Conservation (phyloP, 2,113 vertebrate species). For the Hypanus sabinus region DNA sequence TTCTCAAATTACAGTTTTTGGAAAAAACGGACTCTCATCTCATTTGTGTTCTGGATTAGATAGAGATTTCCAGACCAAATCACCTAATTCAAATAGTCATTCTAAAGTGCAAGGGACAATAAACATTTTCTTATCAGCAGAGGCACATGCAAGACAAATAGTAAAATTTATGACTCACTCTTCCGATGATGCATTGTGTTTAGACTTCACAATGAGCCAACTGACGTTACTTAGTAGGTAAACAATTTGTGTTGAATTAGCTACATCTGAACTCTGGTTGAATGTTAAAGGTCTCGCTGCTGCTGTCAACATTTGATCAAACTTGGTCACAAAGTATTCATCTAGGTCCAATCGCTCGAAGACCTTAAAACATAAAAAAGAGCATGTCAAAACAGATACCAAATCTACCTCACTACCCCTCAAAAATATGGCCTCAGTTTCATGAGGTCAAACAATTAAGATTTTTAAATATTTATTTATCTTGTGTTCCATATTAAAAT, state of each 20-base stretch:
- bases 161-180: conserved; percentile 45
- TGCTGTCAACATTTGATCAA: conserved; percentile 34
- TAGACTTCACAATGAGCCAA: not conserved
- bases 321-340: conserved; percentile 41
- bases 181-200: conserved; percentile 24
- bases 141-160: not conserved
- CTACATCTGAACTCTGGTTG: not conserved
- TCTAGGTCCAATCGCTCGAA: conserved; percentile 39
- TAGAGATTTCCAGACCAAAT: not conserved
- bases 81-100: not conserved
- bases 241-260: conserved; percentile 39
- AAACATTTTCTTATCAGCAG: conserved; percentile 18
- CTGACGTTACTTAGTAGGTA: conserved; percentile 42
- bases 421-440: not conserved
- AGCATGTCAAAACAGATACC: not conserved
- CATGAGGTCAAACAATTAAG: not conserved
- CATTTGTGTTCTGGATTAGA: not conserved
- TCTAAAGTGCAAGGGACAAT: not conserved
- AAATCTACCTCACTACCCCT: not conserved
- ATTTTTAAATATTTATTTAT: not conserved
- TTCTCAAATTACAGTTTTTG: not conserved
- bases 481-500: not conserved
- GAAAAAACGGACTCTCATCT: not conserved
- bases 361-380: not conserved
- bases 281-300: conserved; percentile 40